Evolutionary conservation across 2,797 vertebrate genomes (phyloP).

Genomic region (Psittacula derbiana): DNA sequence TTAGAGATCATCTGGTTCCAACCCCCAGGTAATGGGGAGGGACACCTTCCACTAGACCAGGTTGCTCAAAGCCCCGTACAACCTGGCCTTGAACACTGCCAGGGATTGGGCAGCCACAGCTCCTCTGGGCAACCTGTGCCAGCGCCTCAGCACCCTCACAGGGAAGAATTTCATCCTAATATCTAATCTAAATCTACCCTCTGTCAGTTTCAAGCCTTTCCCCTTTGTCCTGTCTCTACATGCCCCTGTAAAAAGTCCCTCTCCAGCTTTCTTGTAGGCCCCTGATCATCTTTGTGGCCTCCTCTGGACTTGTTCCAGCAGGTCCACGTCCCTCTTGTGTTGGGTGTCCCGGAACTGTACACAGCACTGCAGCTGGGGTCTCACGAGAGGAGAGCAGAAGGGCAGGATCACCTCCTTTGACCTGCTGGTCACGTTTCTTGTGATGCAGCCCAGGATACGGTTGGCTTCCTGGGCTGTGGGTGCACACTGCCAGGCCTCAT

Average conservation of each 20-base stretch:
- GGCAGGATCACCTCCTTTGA: background rate
- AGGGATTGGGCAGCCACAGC: background rate
- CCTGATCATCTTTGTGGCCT: background rate
- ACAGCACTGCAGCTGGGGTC: background rate
- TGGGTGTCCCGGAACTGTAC: background rate
- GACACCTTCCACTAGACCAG: background rate
- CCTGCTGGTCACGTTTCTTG: background rate
- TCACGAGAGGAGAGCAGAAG: background rate
- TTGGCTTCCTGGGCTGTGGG: background rate
- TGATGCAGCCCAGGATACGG: background rate
- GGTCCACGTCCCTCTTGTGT: background rate
- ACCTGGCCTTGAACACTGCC: background rate
- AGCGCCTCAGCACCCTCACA: background rate
- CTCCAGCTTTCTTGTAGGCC: background rate
- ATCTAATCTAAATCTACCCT: background rate
- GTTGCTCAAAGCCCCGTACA: background rate
- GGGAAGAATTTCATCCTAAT: background rate
- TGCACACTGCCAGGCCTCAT: background rate
- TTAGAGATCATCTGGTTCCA: background rate
- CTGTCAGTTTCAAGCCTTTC: background rate
- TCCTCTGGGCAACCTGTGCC: background rate
- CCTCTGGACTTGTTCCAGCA: background rate
- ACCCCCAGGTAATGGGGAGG: background rate
- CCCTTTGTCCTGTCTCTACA: background rate
- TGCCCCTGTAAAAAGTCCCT: background rate